Evolutionary conservation across 2,888 invertebrate genomes (phyloP).

Genomic region (Apomyelois bistriatella): DNA sequence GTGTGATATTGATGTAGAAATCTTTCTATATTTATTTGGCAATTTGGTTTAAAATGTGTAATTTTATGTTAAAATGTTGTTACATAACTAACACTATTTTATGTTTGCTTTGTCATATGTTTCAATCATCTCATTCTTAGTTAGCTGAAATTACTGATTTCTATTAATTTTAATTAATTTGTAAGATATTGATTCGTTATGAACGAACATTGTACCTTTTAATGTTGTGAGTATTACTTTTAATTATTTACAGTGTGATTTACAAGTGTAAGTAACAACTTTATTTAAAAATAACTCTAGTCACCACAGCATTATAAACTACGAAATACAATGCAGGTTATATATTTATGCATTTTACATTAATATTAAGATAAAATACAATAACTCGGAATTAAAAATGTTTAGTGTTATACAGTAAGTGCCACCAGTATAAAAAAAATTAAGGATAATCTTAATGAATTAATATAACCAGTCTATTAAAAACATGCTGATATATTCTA

Average conservation of each 20-base stretch:
- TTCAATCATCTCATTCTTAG: slow-evolving; percentile 10
- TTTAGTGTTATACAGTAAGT: slow-evolving; percentile 23
- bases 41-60: neutral
- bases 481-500: neutral
- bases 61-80: neutral
- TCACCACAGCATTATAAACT: slow-evolving; percentile 60
- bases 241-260: slow-evolving; percentile 16
- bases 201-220: slow-evolving; percentile 32
- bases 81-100: neutral
- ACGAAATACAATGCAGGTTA: slow-evolving; percentile 32
- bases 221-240: slow-evolving; percentile 33
- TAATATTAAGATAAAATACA: slow-evolving; percentile 25
- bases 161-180: slow-evolving; percentile 32
- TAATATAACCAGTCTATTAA: neutral
- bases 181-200: slow-evolving; percentile 36
- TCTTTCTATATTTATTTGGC: slow-evolving; percentile 22
- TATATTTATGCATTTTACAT: slow-evolving; percentile 37
- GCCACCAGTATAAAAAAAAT: slow-evolving; percentile 11
- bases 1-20: slow-evolving; percentile 18
- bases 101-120: neutral
- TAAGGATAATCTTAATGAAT: neutral
- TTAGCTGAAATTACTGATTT: slow-evolving; percentile 20
- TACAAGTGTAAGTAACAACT: slow-evolving; percentile 27
- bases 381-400: slow-evolving; percentile 34
- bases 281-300: slow-evolving; percentile 51